These are phyloP conservation scores for Prionace glauca DNA, from an alignment of 2,797 vertebrate species.

Conservation along the genomic window DNA sequence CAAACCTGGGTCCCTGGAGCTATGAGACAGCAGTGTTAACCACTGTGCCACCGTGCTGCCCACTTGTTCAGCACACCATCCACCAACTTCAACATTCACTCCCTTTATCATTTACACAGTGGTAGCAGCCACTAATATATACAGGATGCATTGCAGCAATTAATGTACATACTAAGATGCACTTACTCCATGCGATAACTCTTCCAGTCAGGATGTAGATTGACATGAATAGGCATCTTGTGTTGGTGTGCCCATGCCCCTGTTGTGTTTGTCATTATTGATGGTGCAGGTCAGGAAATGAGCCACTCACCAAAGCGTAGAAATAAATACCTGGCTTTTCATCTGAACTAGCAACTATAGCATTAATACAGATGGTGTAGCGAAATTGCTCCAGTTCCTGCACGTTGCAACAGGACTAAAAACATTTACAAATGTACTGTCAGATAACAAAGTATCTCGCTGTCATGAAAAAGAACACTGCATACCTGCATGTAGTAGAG, in stretches of 20 bases:
- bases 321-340: not conserved
- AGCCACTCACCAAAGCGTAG: not conserved
- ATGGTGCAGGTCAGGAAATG: not conserved
- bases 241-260: not conserved
- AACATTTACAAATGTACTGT: not conserved
- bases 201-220: not conserved
- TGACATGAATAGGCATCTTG: not conserved
- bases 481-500: no score
- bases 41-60: no score
- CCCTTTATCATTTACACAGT: no score
- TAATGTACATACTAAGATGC: no score
- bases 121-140: no score
- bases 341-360: not conserved
- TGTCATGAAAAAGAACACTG: not conserved
- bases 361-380: not conserved
- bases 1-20: no score
- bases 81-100: no score
- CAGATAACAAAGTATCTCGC: not conserved
- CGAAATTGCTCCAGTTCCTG: not conserved
- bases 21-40: no score
- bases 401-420: not conserved
- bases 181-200: not conserved
- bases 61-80: no score
- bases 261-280: not conserved
- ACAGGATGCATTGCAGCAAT: no score